Conservation (phyloP, 2,888 invertebrate genomes). For the Caenorhabditis plicata region DNA sequence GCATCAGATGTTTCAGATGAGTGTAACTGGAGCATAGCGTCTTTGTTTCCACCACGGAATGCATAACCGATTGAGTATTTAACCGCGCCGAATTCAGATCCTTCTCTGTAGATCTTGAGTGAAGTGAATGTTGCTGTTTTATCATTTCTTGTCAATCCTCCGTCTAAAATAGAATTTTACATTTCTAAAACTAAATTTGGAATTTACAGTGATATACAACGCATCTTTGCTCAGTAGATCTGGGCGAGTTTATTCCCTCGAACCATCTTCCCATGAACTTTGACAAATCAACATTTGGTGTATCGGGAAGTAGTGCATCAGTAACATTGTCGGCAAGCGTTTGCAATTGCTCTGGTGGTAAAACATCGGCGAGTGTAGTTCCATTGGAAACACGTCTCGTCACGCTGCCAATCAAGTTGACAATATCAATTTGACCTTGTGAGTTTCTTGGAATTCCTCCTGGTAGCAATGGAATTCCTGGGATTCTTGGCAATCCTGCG, state of each 20-base stretch:
- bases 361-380: conserved; percentile 64
- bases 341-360: conserved; percentile 65
- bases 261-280: conserved; percentile 66
- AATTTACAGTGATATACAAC: conserved; percentile 65
- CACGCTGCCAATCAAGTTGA: conserved; percentile 62
- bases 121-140: conserved; percentile 66
- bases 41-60: conserved; percentile 66
- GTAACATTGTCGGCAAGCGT: conserved; percentile 66
- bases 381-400: conserved; percentile 65
- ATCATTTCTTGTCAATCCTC: conserved; percentile 65
- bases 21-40: conserved; percentile 65
- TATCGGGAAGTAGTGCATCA: conserved; percentile 63
- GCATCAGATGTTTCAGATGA: conserved; percentile 64
- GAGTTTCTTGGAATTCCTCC: conserved; percentile 65
- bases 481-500: conserved; percentile 64
- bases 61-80: conserved; percentile 66
- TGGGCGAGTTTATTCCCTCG: conserved; percentile 63
- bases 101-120: conserved; percentile 66
- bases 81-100: conserved; percentile 65
- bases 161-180: conserved; percentile 49
- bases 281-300: conserved; percentile 63
- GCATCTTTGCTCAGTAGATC: conserved; percentile 65
- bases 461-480: conserved; percentile 64
- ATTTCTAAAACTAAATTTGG: background rate
- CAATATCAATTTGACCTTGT: conserved; percentile 65